phyloP scores from a whole-genome alignment of 2,113 vertebrate species.

The Leucopsar rothschildi region DNA sequence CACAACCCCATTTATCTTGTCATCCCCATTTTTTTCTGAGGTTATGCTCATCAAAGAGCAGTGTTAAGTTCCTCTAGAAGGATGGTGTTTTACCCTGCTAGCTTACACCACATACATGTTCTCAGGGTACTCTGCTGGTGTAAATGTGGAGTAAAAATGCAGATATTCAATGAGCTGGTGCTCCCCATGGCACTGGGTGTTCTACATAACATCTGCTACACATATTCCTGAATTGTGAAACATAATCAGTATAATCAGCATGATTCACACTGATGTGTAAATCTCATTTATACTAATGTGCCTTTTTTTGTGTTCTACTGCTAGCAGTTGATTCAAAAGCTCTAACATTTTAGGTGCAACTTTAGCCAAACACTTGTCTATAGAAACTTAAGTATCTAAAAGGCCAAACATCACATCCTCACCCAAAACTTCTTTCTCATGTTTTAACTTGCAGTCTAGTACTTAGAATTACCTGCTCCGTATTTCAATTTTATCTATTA shows the following conservation, averaged over 20 bases:
- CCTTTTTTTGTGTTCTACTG: neutral
- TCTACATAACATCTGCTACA: neutral
- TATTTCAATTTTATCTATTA: conserved; percentile 1
- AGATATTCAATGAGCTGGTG: neutral
- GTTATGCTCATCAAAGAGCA: neutral
- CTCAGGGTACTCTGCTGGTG: neutral
- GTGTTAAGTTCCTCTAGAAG: neutral
- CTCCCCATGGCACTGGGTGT: neutral
- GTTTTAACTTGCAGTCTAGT: neutral
- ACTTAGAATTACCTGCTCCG: neutral
- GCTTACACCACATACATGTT: neutral
- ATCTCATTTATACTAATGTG: neutral
- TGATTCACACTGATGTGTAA: neutral
- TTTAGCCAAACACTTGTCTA: neutral
- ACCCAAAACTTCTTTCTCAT: neutral
- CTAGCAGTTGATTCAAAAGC: neutral
- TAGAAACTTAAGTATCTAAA: neutral
- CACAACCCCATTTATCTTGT: neutral
- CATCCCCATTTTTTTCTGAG: neutral
- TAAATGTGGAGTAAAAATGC: neutral
- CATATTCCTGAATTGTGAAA: neutral
- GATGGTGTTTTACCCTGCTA: neutral
- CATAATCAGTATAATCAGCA: neutral
- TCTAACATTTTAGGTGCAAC: neutral
- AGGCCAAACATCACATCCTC: neutral